Evolutionary conservation across 2,113 vertebrate genomes (phyloP), one percentile per base, ranked within the genome.

Genomic region (Gallinago jamesoni): DNA sequence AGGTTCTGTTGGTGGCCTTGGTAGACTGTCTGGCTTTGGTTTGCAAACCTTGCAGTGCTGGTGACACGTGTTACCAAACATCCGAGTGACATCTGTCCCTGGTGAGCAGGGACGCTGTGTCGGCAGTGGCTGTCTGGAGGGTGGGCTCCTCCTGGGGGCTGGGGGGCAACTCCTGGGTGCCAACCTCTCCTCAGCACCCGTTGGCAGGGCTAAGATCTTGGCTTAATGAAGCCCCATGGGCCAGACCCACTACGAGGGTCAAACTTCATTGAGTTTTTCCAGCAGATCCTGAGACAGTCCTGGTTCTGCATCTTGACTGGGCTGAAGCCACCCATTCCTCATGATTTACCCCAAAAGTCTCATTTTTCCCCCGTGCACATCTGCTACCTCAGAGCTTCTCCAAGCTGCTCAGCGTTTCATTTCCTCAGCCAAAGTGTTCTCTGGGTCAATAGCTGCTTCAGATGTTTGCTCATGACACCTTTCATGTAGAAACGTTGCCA

Each of bases 111-210:
- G 50, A 4, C 5, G 4, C 30, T 6, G 23, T 2, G 57, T 15
- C 5, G 2, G 81, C 27, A 15, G 55, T 5, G 9, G 37, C 60
- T 2, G 48, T 7, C 53, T 33, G 43, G 2, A 18, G 43, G 50
- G 6, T 28, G 77, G 74, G 67, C 67, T 74, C 14, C 63, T 88
- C 19, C 52, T 9, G 47, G 13, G 13, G 25, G 14, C 7, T 45
- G 43, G 45, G 45, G n/a, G 25, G 37, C 31, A 62, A 41, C 35
- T 33, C 60, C 14, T 1, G 2, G 35, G 35, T 60, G 67, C 27
- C 60, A 50, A 0, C 13, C 39, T 30, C 60, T 31, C 9, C 69
- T 57, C 75, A 6, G 39, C 64, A 9, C 35, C 59, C 2, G 0
- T 8, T 21, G n/a, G 70, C 83, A 28, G 79, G 60, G 41, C 16